A percentile compares a stretch with the other conserved stretches of the same genome.
Evolutionary conservation across 1,140 invertebrate species (phyloP).

Genomic region (Aphis craccivora): DNA sequence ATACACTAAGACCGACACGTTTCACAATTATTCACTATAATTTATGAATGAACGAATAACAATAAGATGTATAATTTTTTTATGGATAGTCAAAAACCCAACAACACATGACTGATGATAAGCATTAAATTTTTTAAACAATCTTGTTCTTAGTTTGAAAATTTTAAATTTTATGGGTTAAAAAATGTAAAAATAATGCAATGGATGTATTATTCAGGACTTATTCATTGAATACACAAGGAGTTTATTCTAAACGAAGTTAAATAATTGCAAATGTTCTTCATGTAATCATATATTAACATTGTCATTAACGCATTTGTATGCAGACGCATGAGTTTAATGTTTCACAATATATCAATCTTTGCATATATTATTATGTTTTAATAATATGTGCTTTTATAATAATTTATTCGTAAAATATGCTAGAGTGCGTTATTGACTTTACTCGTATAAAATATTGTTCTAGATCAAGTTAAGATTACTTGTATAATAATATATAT

Average conservation of each 20-base stretch:
- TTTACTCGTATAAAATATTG: not conserved
- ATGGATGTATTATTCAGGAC: not conserved
- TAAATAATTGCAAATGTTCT: not conserved
- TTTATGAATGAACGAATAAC: conserved; percentile 11
- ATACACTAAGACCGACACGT: not conserved
- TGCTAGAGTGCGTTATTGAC: not conserved
- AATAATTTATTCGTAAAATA: not conserved
- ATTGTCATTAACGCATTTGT: not conserved
- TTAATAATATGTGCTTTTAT: not conserved
- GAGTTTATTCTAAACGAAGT: no score
- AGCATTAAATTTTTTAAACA: not conserved
- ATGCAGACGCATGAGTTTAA: not conserved
- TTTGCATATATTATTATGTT: not conserved
- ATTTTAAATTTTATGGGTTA: not conserved
- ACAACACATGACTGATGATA: not conserved
- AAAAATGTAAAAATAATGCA: not conserved
- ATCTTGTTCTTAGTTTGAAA: not conserved
- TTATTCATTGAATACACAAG: not conserved
- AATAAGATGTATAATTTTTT: not conserved
- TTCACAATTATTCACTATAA: not conserved
- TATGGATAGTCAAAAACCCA: no score
- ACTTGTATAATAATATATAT: not conserved
- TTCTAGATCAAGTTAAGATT: not conserved
- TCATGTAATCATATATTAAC: no score
- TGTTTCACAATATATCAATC: not conserved